phyloP scores from a whole-genome alignment of 2,113 vertebrate species.

The Strix aluco region DNA sequence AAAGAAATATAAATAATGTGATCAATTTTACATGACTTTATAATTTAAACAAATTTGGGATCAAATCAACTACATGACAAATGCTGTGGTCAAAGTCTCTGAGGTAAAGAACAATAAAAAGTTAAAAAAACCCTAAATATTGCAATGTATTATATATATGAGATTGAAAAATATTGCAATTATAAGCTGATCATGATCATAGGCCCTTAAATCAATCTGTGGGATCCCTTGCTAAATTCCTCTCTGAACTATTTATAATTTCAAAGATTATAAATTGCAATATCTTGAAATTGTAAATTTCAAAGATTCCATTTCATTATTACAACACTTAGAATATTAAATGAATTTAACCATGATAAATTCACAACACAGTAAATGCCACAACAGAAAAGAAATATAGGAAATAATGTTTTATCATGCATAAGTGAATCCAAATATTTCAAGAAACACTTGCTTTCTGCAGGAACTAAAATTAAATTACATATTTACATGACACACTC shows the following conservation, averaged over 20 bases:
- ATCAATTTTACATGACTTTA: neutral
- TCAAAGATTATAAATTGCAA: neutral
- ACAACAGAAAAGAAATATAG: neutral
- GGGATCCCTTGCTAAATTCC: neutral
- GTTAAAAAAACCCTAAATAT: neutral
- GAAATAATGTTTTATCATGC: neutral
- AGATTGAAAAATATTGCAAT: neutral
- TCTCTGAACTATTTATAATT: neutral
- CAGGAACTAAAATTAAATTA: conserved; percentile 24
- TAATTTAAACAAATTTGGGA: neutral
- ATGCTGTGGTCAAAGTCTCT: neutral
- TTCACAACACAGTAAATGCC: neutral
- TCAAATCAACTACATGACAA: neutral
- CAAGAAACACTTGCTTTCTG: neutral
- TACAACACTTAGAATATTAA: neutral
- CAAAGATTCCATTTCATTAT: neutral
- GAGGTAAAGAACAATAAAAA: neutral
- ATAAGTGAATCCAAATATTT: neutral
- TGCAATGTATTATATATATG: neutral
- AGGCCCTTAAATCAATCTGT: neutral
- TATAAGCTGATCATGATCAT: neutral
- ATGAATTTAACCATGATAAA: neutral
- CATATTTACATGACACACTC: neutral
- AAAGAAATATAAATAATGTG: neutral
- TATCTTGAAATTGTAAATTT: neutral